phyloP scores from a whole-genome alignment of 2,797 vertebrate species.

The Pantherophis vulpinus region DNA sequence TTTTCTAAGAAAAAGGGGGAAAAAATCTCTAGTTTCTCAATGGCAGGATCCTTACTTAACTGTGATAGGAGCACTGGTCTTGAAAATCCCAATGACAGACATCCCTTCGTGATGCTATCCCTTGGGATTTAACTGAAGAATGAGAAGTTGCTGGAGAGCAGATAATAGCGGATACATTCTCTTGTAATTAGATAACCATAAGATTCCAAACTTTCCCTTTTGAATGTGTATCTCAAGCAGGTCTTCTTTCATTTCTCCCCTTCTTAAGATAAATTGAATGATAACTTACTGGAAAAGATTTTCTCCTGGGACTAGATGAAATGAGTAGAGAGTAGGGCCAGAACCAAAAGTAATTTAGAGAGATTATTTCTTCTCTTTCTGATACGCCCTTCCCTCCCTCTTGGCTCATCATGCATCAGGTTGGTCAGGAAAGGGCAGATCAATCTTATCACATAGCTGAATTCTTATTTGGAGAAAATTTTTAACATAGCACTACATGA shows the following conservation, averaged over 20 bases:
- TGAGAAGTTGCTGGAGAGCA: neutral
- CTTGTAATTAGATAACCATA: neutral
- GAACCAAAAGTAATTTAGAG: neutral
- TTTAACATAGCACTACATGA: neutral
- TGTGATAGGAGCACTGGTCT: neutral
- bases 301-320: neutral
- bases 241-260: neutral
- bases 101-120: neutral
- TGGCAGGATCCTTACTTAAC: neutral
- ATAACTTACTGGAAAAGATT: neutral
- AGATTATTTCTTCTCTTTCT: neutral
- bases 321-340: neutral
- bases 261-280: neutral
- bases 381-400: neutral
- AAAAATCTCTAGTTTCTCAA: neutral
- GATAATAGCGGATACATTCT: neutral
- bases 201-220: neutral
- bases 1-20: neutral
- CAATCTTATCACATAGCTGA: neutral
- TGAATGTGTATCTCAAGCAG: neutral
- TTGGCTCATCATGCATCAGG: neutral
- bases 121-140: neutral
- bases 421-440: neutral
- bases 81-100: neutral
- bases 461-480: neutral